Evolutionary conservation across 2,888 invertebrate species (phyloP).

Genomic region (Parnassius glacialis): DNA sequence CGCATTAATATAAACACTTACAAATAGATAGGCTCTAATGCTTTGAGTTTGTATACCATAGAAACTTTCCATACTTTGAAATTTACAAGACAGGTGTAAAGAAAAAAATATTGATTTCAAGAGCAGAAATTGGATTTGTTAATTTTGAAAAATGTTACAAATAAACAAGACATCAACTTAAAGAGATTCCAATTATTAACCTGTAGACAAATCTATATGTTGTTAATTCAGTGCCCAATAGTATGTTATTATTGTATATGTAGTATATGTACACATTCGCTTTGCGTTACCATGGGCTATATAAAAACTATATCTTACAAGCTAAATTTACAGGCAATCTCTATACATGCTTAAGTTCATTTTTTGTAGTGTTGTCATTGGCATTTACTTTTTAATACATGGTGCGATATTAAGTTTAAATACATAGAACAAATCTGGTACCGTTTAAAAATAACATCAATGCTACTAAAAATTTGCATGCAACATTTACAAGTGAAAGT

Average conservation of each 20-base stretch:
- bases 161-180: conserved; percentile 44
- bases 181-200: conserved; percentile 64
- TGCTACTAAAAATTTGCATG: too few species aligned
- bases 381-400: background rate
- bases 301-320: conserved; percentile 31
- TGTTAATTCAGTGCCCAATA: conserved; percentile 47
- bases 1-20: too few species aligned
- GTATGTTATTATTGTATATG: conserved; percentile 28
- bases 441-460: too few species aligned
- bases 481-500: too few species aligned
- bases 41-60: too few species aligned
- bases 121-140: background rate
- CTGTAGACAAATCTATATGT: conserved; percentile 69
- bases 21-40: too few species aligned
- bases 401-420: background rate
- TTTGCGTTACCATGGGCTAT: conserved; percentile 55
- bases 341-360: background rate
- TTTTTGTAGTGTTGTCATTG: background rate
- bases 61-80: background rate
- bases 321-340: conserved; percentile 24
- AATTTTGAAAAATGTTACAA: conserved; percentile 27
- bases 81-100: background rate
- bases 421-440: too few species aligned
- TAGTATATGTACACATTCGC: conserved; percentile 60
- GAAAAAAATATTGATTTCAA: background rate